These are phyloP conservation scores for Carapus acus DNA, from an alignment of 2,797 vertebrate genomes.

Conservation along the genomic window DNA sequence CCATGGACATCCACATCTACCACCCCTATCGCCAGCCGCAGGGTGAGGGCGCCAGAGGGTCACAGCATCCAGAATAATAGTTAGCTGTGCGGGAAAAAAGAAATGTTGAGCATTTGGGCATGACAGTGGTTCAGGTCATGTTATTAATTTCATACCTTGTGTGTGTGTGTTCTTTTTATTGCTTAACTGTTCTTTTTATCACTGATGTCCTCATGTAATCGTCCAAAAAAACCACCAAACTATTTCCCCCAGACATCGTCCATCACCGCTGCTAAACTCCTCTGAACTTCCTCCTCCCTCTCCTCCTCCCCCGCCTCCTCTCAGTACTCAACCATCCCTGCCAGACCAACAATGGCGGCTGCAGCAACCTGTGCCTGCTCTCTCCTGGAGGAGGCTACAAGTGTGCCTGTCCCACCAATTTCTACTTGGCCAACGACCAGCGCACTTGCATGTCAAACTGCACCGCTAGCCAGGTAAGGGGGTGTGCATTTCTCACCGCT, in stretches of 20 bases:
- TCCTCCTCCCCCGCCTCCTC: background rate
- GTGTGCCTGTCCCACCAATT: conserved; percentile 79
- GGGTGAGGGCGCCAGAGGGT: conserved; percentile 36
- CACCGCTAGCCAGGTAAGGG: conserved; percentile 89
- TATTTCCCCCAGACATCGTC: background rate
- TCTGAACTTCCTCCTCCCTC: no score
- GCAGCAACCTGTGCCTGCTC: conserved; percentile 85
- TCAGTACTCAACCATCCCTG: conserved; percentile 80
- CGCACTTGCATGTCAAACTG: conserved; percentile 96
- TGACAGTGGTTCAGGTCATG: no score
- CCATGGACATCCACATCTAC: conserved; percentile 91
- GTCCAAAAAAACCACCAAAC: conserved; percentile 1
- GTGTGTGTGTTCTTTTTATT: no score
- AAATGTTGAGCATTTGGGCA: no score
- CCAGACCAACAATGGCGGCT: conserved; percentile 80
- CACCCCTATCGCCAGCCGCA: conserved; percentile 68
- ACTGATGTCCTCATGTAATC: background rate
- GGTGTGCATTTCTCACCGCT: no score
- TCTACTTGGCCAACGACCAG: conserved; percentile 82
- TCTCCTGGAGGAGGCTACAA: conserved; percentile 77
- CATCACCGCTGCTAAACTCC: no score
- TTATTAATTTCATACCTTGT: no score
- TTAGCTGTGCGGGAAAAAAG: no score
- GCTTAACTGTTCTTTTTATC: no score
- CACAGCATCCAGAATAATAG: no score